These are phyloP conservation scores for Oceanodroma leucorhoa DNA, from an alignment of 2,797 vertebrate species.

Conservation along the genomic window DNA sequence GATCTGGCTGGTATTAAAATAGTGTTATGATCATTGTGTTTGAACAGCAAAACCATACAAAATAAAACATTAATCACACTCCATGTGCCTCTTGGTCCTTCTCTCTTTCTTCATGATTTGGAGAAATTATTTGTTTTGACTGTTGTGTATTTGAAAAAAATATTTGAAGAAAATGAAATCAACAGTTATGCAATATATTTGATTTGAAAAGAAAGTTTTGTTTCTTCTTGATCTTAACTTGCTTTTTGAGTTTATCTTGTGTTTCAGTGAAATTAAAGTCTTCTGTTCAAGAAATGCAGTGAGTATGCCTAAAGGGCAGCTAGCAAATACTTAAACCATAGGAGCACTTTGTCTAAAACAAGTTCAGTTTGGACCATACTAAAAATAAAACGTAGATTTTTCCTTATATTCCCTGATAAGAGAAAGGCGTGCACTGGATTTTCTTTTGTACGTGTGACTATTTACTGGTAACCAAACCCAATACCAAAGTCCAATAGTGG, in stretches of 20 bases:
- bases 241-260: not conserved
- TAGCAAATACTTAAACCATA: not conserved
- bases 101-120: not conserved
- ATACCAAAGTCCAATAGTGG: not conserved
- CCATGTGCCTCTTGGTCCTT: not conserved
- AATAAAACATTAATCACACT: not conserved
- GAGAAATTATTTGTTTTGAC: not conserved
- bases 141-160: not conserved
- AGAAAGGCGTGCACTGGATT: not conserved
- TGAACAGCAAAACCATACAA: not conserved
- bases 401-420: not conserved
- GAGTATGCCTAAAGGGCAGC: not conserved
- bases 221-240: not conserved
- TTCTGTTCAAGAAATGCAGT: not conserved
- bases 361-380: not conserved
- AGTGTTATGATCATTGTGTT: not conserved
- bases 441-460: not conserved
- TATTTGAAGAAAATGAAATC: not conserved
- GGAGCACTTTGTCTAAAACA: not conserved
- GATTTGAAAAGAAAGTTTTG: not conserved
- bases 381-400: not conserved
- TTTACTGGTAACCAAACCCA: not conserved
- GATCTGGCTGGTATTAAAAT: not conserved
- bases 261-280: not conserved
- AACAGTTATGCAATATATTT: not conserved